phyloP scores from a whole-genome alignment of 2,113 vertebrate genomes.

The Promerops cafer region DNA sequence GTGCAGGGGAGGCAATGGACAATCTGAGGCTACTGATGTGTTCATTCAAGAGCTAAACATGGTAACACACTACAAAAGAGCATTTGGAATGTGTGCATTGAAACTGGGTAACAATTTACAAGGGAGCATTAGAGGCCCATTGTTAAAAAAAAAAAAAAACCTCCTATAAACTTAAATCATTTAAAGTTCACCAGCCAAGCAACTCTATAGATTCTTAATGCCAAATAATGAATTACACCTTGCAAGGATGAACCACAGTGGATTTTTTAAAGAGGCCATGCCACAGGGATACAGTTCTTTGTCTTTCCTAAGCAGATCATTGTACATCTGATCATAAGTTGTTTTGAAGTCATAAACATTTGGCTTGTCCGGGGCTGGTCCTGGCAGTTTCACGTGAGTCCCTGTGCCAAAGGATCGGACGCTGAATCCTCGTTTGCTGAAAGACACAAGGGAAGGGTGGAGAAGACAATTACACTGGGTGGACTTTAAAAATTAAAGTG shows the following conservation, averaged over 20 bases:
- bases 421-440: slow-evolving; percentile 95
- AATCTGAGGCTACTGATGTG: background rate
- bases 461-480: background rate
- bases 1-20: background rate
- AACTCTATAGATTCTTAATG: slow-evolving; percentile 1
- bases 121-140: background rate
- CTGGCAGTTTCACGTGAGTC: slow-evolving; percentile 94
- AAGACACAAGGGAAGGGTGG: slow-evolving; percentile 52
- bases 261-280: slow-evolving; percentile 60
- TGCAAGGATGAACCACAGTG: slow-evolving; percentile 40
- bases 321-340: slow-evolving; percentile 99
- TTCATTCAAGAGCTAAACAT: slow-evolving; percentile 15
- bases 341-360: slow-evolving; percentile 99
- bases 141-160: background rate
- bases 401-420: slow-evolving; percentile 97
- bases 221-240: slow-evolving; percentile 61
- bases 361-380: slow-evolving; percentile 97
- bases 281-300: slow-evolving; percentile 98
- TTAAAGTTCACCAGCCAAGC: background rate
- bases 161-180: slow-evolving; percentile 3
- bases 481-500: background rate
- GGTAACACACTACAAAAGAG: background rate
- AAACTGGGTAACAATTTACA: background rate
- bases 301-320: slow-evolving; percentile 99
- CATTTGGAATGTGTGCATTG: background rate